Evolutionary conservation across 1,140 invertebrate species (phyloP), one percentile per base, ranked within the genome.

Genomic region (Nebria ingens): DNA sequence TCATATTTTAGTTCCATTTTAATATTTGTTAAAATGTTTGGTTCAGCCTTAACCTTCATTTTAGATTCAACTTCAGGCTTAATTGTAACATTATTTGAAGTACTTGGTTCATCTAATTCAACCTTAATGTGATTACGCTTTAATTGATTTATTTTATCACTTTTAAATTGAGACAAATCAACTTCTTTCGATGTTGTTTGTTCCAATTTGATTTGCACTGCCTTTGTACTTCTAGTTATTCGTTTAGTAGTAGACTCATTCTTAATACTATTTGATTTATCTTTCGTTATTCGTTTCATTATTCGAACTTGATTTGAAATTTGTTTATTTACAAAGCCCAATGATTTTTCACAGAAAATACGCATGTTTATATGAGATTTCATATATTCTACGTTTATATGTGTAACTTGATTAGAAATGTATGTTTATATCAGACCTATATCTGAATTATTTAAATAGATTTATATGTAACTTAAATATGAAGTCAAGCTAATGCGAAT

Each of bases 141-240:
- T n/a, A 34, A 6, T 34, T 6, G 25, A 34, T n/a, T 34, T 34
- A 9, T 34, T n/a, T 34, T 34, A n/a, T 34, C n/a, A 34, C 6
- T 9, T 34, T 34, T 34, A 34, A 34, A 34, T n/a, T 34, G 25
- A n/a, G 25, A 34, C 6, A 34, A n/a, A 34, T 34, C 55, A 25
- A 58, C n/a, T n/a, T n/a, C n/a, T 56, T 52, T 56, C 58, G 25
- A 62, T 57, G 38, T 58, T 34, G n/a, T n/a, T n/a, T 34, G 6
- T 9, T 34, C 25, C n/a, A 34, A 34, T 34, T 34, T n/a, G 25
- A 9, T 34, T 34, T 6, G 6, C 25, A 34, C 25, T 34, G 6
- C 25, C n/a, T 34, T 34, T n/a, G 6, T 34, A 34, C 25, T 34
- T 9, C 25, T 6, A n/a, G 25, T 34, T 34, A n/a, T 9, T 34